Evolutionary conservation across 2,888 invertebrate species (phyloP).

Genomic region (Psylliodes chrysocephalus): DNA sequence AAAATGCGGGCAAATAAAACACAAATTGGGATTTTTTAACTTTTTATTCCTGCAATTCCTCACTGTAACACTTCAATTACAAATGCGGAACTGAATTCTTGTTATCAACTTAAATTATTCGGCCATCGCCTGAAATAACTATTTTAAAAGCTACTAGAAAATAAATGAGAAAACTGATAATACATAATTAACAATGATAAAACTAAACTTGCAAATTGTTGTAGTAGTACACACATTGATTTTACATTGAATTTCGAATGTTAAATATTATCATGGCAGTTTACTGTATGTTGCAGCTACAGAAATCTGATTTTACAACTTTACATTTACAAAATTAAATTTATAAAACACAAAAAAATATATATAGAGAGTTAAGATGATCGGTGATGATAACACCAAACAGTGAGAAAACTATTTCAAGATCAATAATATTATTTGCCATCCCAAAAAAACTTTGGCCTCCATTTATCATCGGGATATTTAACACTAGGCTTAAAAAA

Average conservation of each 20-base stretch:
- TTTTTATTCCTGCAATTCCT: slow-evolving; percentile 55
- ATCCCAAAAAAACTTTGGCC: background rate
- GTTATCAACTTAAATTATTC: slow-evolving; percentile 57
- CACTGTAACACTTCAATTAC: slow-evolving; percentile 58
- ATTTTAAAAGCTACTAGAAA: slow-evolving; percentile 54
- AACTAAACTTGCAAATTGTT: slow-evolving; percentile 53
- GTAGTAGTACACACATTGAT: slow-evolving; percentile 56
- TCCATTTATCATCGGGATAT: background rate
- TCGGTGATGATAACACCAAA: slow-evolving; percentile 16
- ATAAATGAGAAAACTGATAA: slow-evolving; percentile 49
- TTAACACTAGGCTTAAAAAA: background rate
- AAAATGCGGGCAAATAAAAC: too few species aligned
- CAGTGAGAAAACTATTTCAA: slow-evolving; percentile 30
- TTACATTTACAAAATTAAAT: slow-evolving; percentile 35
- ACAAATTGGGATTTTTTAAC: slow-evolving; percentile 31
- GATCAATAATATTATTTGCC: slow-evolving; percentile 18
- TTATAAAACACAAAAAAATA: too few species aligned
- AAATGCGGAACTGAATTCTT: slow-evolving; percentile 58
- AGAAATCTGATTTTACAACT: slow-evolving; percentile 40
- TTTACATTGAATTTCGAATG: slow-evolving; percentile 50
- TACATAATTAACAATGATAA: slow-evolving; percentile 52
- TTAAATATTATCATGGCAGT: slow-evolving; percentile 47
- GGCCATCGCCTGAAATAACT: slow-evolving; percentile 53
- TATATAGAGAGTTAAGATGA: slow-evolving; percentile 32
- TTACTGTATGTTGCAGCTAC: slow-evolving; percentile 48